Conservation (phyloP, 2,888 invertebrate genomes). For the Pollenia griseotomentosa region DNA sequence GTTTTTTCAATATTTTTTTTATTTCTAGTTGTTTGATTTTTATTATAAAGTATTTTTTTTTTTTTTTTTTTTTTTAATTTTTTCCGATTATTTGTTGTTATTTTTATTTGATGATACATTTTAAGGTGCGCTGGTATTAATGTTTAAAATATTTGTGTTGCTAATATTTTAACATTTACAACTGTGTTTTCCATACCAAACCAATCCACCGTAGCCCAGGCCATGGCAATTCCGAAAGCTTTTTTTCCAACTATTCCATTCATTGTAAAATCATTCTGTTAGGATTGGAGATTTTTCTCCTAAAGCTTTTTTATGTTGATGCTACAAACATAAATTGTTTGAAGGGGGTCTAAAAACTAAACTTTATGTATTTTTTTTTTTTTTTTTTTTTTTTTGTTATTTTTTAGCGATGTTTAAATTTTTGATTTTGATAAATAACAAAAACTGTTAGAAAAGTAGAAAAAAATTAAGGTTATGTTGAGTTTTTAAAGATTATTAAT, state of each 20-base stretch:
- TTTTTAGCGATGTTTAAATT: constrained; percentile 9
- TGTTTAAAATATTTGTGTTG: constrained; percentile 60
- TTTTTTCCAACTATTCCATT: constrained; percentile 3
- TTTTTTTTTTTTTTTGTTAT: not conserved
- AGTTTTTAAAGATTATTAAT: constrained; percentile 60
- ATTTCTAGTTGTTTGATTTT: constrained; percentile 61
- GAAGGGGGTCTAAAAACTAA: constrained; percentile 38
- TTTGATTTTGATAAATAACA: constrained; percentile 60
- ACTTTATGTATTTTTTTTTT: not conserved
- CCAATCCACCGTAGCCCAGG: constrained; percentile 6
- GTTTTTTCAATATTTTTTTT: constrained; percentile 59
- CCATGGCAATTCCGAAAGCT: not conserved
- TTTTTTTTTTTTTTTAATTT: constrained; percentile 16
- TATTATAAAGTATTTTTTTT: constrained; percentile 28
- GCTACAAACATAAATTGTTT: constrained; percentile 34
- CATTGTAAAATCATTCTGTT: constrained; percentile 51
- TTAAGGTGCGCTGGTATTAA: constrained; percentile 69
- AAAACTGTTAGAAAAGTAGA: constrained; percentile 12
- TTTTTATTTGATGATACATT: constrained; percentile 70
- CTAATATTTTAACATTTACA: constrained; percentile 73
- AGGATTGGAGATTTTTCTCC: constrained; percentile 24
- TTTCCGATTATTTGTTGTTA: constrained; percentile 10
- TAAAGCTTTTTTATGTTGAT: constrained; percentile 25
- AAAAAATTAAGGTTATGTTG: constrained; percentile 1
- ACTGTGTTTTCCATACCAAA: constrained; percentile 56